Conservation (phyloP, 2,113 vertebrate genomes). For the Lucifuga dentata region DNA sequence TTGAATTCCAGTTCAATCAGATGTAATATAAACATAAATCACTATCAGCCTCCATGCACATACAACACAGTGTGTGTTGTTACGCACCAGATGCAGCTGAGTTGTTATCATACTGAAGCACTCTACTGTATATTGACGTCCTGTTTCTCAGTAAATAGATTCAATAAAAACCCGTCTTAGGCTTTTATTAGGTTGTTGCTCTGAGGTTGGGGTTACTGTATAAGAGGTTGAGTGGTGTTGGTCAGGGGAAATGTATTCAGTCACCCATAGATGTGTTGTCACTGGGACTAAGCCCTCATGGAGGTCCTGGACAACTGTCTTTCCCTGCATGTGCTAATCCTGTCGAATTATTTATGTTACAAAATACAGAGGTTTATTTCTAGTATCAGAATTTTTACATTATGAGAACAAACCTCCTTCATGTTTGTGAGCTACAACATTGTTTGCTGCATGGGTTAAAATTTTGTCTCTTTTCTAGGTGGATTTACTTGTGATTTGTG, state of each 20-base stretch:
- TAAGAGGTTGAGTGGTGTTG: conserved; percentile 26
- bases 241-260: conserved; percentile 30
- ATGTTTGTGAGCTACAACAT: too few species aligned
- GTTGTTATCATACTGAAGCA: conserved; percentile 46
- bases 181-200: conserved; percentile 21
- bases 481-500: too few species aligned
- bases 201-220: conserved; percentile 46
- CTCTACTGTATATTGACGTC: conserved; percentile 54
- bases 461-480: too few species aligned
- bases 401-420: too few species aligned
- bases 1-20: conserved; percentile 46
- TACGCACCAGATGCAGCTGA: conserved; percentile 45
- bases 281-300: conserved; percentile 5
- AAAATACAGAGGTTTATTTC: too few species aligned
- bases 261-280: conserved; percentile 53
- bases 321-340: conserved; percentile 1
- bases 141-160: conserved; percentile 58
- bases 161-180: conserved; percentile 48
- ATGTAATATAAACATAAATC: conserved; percentile 45
- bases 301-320: neutral
- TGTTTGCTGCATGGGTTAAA: too few species aligned
- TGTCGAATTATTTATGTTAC: conserved; percentile 11
- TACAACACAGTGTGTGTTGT: conserved; percentile 16
- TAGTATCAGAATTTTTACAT: too few species aligned
- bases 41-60: conserved; percentile 10